These are phyloP conservation scores for Aythya baeri DNA, from an alignment of 2,113 vertebrate genomes.

Conservation along the genomic window DNA sequence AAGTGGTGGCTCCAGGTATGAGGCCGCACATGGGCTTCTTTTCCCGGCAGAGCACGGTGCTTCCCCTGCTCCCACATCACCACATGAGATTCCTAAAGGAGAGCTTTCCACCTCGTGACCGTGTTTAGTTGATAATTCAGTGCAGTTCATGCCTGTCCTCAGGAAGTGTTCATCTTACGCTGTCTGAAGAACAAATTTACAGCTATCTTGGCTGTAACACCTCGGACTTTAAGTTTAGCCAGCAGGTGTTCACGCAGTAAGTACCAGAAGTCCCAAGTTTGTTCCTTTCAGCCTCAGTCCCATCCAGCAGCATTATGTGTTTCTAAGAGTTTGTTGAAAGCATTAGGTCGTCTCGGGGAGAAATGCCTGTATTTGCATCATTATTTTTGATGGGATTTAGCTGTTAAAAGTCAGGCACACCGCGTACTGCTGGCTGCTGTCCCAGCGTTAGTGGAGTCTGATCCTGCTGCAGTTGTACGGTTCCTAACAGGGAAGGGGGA, in stretches of 20 bases:
- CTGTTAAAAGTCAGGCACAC: slow-evolving; percentile 29
- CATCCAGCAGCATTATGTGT: not conserved
- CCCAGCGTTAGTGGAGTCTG: not conserved
- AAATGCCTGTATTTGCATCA: not conserved
- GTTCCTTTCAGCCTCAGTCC: not conserved
- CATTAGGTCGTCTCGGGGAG: not conserved
- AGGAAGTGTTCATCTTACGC: not conserved
- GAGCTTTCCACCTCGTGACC: not conserved
- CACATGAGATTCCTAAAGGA: not conserved
- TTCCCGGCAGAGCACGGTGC: not conserved
- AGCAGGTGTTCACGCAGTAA: not conserved
- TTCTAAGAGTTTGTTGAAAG: slow-evolving; percentile 26
- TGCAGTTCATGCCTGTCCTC: not conserved
- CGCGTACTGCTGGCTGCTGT: not conserved
- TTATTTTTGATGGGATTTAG: slow-evolving; percentile 48
- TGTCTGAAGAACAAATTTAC: not conserved
- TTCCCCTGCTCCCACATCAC: not conserved
- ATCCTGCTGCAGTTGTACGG: not conserved
- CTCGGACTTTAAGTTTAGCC: not conserved
- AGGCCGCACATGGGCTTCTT: not conserved
- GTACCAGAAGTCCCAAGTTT: not conserved
- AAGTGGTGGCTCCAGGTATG: not conserved
- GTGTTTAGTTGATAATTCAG: not conserved
- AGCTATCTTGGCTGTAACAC: not conserved
- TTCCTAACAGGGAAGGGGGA: not conserved